Conservation (phyloP, 2,888 invertebrate genomes). For the Hedychridium roseum region DNA sequence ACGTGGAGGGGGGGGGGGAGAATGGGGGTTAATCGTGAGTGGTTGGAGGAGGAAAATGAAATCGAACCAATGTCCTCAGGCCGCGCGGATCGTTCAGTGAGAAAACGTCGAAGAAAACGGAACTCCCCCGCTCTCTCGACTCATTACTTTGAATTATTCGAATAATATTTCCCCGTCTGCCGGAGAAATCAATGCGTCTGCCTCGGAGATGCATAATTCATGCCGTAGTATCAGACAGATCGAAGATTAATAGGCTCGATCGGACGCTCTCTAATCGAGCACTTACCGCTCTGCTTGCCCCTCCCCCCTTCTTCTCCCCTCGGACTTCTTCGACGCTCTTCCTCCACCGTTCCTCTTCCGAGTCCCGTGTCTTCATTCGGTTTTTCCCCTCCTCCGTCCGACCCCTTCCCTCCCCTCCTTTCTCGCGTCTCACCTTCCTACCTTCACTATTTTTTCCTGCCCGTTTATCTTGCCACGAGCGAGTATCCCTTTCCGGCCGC, state of each 20-base stretch:
- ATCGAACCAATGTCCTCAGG: neutral
- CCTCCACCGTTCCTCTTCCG: neutral
- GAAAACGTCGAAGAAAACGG: neutral
- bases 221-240: slow-evolving; percentile 51
- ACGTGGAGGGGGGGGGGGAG: neutral
- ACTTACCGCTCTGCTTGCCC: slow-evolving; percentile 24
- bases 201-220: slow-evolving; percentile 57
- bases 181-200: slow-evolving; percentile 57
- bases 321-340: slow-evolving; percentile 18
- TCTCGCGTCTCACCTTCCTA: too few species aligned
- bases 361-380: too few species aligned
- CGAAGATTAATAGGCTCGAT: slow-evolving; percentile 55
- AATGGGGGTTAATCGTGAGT: neutral
- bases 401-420: neutral
- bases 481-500: neutral
- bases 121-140: slow-evolving; percentile 27
- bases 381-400: neutral
- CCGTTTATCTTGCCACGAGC: too few species aligned
- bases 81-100: neutral
- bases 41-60: neutral
- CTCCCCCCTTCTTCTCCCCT: neutral
- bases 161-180: slow-evolving; percentile 57
- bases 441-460: slow-evolving; percentile 1
- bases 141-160: slow-evolving; percentile 62
- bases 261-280: slow-evolving; percentile 51